phyloP scores from a whole-genome alignment of 2,797 vertebrate species.

The Diplodus sargus region DNA sequence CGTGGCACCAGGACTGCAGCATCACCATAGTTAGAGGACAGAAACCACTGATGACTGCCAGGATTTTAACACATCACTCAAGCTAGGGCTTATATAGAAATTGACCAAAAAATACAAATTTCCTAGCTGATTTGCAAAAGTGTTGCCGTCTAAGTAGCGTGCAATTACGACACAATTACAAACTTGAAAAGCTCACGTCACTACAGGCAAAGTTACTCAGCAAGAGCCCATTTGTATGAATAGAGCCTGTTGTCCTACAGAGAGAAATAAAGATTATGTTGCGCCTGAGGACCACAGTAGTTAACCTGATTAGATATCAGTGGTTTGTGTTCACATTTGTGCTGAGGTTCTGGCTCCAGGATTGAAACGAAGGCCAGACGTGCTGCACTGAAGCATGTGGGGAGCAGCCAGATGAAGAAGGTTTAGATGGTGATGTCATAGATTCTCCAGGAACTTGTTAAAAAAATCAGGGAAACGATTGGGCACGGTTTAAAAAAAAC shows the following conservation, averaged over 20 bases:
- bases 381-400: conserved; percentile 61
- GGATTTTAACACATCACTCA: conserved; percentile 20
- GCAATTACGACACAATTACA: not conserved
- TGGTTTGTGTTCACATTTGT: conserved; percentile 72
- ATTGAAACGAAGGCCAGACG: conserved; percentile 45
- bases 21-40: conserved; percentile 56
- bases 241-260: not conserved
- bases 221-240: not conserved
- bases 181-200: not conserved
- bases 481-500: conserved; percentile 5
- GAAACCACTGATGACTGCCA: conserved; percentile 71
- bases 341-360: conserved; percentile 59
- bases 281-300: conserved; percentile 1
- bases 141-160: not conserved
- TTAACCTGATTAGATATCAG: conserved; percentile 55
- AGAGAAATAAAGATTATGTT: conserved; percentile 16
- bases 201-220: not conserved
- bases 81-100: not conserved
- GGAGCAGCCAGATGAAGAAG: conserved; percentile 67
- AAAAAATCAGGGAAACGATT: conserved; percentile 12
- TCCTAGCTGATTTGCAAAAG: not conserved
- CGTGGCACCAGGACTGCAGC: conserved; percentile 60
- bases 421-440: conserved; percentile 58
- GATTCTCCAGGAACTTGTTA: conserved; percentile 47
- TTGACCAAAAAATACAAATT: not conserved